phyloP scores from a whole-genome alignment of 1,140 invertebrate genomes.

The Papilio polytes region DNA sequence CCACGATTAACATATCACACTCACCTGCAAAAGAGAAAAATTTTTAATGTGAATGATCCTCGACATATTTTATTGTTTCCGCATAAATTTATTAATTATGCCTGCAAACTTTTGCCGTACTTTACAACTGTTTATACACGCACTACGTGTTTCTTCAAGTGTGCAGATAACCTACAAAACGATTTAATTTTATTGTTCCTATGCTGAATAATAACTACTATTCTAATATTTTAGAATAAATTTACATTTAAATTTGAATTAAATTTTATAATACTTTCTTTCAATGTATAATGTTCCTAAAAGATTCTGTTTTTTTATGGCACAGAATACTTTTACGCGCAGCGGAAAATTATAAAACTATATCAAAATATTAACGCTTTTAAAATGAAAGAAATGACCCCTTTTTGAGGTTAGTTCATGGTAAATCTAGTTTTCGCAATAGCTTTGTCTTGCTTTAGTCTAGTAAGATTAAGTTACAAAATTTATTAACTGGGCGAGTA shows the following conservation, averaged over 20 bases:
- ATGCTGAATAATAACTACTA: not conserved
- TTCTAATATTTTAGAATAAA: not conserved
- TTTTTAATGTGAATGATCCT: constrained; percentile 46
- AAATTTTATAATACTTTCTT: not conserved
- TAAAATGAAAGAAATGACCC: not conserved
- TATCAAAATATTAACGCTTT: not conserved
- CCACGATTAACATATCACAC: constrained; percentile 45
- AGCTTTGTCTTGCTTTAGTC: not conserved
- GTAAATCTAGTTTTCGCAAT: not conserved
- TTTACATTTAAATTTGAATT: not conserved
- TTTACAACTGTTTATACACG: constrained; percentile 67
- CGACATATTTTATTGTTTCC: constrained; percentile 52
- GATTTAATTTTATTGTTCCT: constrained; percentile 28
- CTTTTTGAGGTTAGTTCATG: not conserved
- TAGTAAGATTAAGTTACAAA: constrained; percentile 9
- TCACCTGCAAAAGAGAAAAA: constrained; percentile 64
- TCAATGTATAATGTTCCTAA: not conserved
- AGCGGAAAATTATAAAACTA: no score
- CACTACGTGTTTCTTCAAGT: constrained; percentile 14
- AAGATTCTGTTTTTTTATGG: not conserved
- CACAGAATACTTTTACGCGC: no score
- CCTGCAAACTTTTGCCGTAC: constrained; percentile 36
- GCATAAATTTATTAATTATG: constrained; percentile 52
- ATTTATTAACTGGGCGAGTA: constrained; percentile 50
- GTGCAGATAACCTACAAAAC: constrained; percentile 45